phyloP scores from a whole-genome alignment of 2,797 vertebrate genomes.

The Atherinosoma microstoma region DNA sequence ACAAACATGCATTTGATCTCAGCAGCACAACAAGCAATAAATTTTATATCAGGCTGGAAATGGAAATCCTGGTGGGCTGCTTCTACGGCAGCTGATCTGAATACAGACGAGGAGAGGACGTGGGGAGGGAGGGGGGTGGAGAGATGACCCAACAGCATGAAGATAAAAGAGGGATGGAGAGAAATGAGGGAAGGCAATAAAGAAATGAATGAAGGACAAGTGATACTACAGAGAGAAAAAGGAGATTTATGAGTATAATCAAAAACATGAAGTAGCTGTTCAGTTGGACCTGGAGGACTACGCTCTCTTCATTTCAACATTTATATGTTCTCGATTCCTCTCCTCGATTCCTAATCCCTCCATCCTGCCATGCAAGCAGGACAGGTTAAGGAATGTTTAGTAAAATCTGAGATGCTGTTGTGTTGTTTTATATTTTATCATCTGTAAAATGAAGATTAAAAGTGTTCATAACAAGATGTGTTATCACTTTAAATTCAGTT shows the following conservation, averaged over 20 bases:
- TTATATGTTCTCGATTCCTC: not conserved
- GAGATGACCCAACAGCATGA: not conserved
- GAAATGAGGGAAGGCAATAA: not conserved
- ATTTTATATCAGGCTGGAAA: constrained; percentile 64
- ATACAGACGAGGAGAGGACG: constrained; percentile 33
- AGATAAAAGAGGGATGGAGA: not conserved
- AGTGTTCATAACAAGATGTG: no score
- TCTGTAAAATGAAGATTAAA: no score
- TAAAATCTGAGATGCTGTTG: no score
- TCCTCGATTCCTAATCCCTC: not conserved
- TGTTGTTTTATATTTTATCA: no score
- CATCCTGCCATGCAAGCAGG: no score
- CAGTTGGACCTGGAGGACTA: no score
- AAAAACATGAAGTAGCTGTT: no score
- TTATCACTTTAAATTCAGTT: no score
- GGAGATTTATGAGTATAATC: not conserved
- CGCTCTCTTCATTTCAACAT: no score
- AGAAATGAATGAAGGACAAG: not conserved
- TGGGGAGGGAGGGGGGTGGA: not conserved
- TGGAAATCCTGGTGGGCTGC: constrained; percentile 59
- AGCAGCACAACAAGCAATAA: constrained; percentile 52
- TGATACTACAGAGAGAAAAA: not conserved
- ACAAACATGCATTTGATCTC: constrained; percentile 56
- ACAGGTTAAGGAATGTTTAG: no score
- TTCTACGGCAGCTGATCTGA: constrained; percentile 41